These are phyloP conservation scores for Sinocyclocheilus maitianheensis DNA, from an alignment of 2,113 vertebrate species.

Conservation along the genomic window DNA sequence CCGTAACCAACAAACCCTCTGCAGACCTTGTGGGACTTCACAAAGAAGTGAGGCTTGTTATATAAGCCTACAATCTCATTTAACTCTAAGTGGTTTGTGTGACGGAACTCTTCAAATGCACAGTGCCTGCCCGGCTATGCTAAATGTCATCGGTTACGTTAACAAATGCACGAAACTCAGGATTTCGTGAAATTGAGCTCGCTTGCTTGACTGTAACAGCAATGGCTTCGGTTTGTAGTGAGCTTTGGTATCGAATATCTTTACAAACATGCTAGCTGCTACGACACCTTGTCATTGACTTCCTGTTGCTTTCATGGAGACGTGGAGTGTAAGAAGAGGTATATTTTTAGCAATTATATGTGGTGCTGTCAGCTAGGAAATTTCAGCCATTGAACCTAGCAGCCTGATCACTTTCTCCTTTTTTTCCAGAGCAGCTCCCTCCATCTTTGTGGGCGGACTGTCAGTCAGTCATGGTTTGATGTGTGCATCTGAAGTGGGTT, in stretches of 20 bases:
- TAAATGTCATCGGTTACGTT: slow-evolving; percentile 35
- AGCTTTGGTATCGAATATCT: slow-evolving; percentile 28
- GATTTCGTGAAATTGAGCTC: slow-evolving; percentile 28
- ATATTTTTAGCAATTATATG: background rate
- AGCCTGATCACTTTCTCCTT: slow-evolving; percentile 7
- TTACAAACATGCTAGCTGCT: slow-evolving; percentile 6
- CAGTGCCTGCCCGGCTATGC: background rate
- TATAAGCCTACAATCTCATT: slow-evolving; percentile 32
- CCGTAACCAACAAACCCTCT: slow-evolving; percentile 9
- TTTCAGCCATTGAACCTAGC: slow-evolving; percentile 14
- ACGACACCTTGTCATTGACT: background rate
- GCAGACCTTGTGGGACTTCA: slow-evolving; percentile 21
- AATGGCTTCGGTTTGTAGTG: slow-evolving; percentile 24
- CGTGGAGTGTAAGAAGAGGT: background rate
- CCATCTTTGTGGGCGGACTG: slow-evolving; percentile 1
- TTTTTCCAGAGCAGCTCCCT: background rate
- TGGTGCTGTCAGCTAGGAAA: background rate
- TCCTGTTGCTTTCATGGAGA: background rate
- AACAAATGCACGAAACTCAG: slow-evolving; percentile 28
- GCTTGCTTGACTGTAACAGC: slow-evolving; percentile 19
- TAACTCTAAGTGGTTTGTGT: slow-evolving; percentile 23
- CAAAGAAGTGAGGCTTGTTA: slow-evolving; percentile 19
- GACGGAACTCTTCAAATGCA: background rate
- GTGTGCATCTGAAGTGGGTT: slow-evolving; percentile 49
- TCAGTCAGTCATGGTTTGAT: slow-evolving; percentile 51